These are phyloP conservation scores for Venturia canescens DNA, from an alignment of 1,140 invertebrate species.

Conservation along the genomic window DNA sequence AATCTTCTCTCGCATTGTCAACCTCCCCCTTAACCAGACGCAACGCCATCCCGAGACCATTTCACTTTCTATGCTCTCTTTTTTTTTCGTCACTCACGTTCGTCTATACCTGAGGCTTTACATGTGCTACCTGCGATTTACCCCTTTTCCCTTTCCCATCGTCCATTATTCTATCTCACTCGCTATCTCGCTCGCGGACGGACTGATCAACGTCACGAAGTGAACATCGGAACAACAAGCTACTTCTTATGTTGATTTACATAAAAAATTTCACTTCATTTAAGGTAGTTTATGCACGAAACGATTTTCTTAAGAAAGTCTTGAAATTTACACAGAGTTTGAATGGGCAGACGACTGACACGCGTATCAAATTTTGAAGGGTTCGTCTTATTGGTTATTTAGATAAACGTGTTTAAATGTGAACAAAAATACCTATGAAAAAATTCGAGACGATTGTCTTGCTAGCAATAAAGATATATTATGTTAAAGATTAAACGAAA, in stretches of 20 bases:
- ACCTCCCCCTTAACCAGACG: background rate
- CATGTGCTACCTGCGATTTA: slow-evolving; percentile 41
- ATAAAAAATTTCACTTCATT: too few relatives aligned
- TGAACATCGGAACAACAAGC: background rate
- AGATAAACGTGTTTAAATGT: too few relatives aligned
- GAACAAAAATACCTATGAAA: too few relatives aligned
- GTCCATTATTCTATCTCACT: slow-evolving; percentile 48
- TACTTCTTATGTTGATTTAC: background rate
- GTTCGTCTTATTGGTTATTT: too few relatives aligned
- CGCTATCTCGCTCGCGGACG: background rate
- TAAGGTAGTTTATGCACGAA: too few relatives aligned
- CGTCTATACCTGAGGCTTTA: slow-evolving; percentile 36
- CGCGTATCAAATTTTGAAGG: too few relatives aligned
- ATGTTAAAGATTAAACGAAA: too few relatives aligned
- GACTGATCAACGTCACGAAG: slow-evolving; percentile 2
- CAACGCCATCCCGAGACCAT: slow-evolving; percentile 17
- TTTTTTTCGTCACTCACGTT: slow-evolving; percentile 38
- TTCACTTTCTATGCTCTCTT: slow-evolving; percentile 38
- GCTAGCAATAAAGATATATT: too few relatives aligned
- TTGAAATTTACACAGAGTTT: too few relatives aligned
- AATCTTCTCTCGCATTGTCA: slow-evolving; percentile 44
- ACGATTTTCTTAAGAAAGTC: too few relatives aligned
- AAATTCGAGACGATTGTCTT: too few relatives aligned
- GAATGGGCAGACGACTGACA: too few relatives aligned
- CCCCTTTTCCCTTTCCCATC: slow-evolving; percentile 49